These are phyloP conservation scores for Nannospalax galili DNA, from an alignment of 2,113 vertebrate species.

Conservation along the genomic window DNA sequence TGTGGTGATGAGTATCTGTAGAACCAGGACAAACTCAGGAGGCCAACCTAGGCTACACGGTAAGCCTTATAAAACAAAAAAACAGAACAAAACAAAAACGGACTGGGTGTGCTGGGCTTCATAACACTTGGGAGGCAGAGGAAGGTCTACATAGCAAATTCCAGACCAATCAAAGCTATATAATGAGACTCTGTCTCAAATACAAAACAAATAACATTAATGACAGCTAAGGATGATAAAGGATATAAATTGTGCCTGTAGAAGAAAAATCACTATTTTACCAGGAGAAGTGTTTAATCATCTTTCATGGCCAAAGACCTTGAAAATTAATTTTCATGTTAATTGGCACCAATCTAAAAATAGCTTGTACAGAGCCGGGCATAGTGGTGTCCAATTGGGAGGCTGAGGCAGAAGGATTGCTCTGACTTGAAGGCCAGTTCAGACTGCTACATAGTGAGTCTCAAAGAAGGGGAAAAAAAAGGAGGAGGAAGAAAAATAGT, in stretches of 20 bases:
- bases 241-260: neutral
- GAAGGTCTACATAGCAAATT: no score
- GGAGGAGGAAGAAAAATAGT: neutral
- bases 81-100: no score
- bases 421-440: neutral
- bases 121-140: no score
- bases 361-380: neutral
- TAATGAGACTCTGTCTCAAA: neutral
- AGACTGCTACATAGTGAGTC: neutral
- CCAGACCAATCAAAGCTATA: no score
- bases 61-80: no score
- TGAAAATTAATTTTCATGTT: constrained; percentile 41
- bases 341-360: constrained; percentile 40
- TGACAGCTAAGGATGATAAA: constrained; percentile 1
- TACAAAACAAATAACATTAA: neutral
- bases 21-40: neutral
- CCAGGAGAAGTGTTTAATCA: neutral
- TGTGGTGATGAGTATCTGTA: neutral
- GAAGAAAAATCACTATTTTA: constrained; percentile 43
- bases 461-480: neutral
- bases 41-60: no score
- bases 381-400: neutral
- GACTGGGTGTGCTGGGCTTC: no score
- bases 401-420: neutral
- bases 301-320: neutral